phyloP scores from a whole-genome alignment of 1,140 invertebrate species.

The Drosophila sturtevanti region DNA sequence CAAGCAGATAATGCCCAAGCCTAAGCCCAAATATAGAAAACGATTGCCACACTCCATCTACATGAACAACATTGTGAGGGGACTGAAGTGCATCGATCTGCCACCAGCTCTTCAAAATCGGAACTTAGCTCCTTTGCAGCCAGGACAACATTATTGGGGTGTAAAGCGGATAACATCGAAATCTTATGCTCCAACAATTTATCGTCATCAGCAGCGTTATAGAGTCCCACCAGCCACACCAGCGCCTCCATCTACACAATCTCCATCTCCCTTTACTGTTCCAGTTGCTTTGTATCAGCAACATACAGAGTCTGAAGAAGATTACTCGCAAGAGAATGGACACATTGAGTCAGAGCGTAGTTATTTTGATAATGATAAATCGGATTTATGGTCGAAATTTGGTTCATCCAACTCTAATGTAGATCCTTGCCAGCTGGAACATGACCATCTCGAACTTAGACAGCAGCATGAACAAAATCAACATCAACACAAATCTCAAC shows the following conservation, averaged over 20 bases:
- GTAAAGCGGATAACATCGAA: not conserved
- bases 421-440: conserved; percentile 58
- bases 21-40: conserved; percentile 49
- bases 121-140: not conserved
- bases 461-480: not conserved
- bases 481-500: not conserved
- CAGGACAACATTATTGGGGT: conserved; percentile 23
- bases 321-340: not conserved
- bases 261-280: not conserved
- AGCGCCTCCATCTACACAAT: not conserved
- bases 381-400: not conserved
- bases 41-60: conserved; percentile 61
- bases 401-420: not conserved
- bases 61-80: conserved; percentile 65
- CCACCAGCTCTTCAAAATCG: not conserved
- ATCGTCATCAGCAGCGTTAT: not conserved
- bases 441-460: conserved; percentile 14
- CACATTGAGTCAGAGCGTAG: not conserved
- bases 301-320: not conserved
- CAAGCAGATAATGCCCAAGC: conserved; percentile 59
- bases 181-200: not conserved
- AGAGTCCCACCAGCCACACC: not conserved
- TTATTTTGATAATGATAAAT: not conserved
- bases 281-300: not conserved
- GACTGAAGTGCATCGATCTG: conserved; percentile 45